Conservation (phyloP, 2,797 vertebrate species). For the Cossypha heuglini region DNA sequence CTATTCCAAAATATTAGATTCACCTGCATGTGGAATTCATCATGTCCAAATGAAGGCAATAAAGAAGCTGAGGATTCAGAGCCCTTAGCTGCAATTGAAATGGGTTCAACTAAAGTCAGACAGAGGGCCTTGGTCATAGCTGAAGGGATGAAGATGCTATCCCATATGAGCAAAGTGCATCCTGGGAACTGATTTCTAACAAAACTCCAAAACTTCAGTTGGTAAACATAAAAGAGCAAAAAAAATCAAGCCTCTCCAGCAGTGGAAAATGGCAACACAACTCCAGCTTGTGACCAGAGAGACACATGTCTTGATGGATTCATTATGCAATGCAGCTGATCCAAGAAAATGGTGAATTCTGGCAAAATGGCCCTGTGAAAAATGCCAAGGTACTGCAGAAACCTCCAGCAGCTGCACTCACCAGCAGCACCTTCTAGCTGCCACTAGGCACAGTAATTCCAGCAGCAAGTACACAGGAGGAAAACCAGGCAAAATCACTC, state of each 20-base stretch:
- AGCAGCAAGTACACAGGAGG: background rate
- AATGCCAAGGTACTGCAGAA: background rate
- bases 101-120: background rate
- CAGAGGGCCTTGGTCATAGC: background rate
- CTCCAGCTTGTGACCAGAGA: background rate
- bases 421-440: background rate
- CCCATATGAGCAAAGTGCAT: background rate
- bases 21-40: background rate
- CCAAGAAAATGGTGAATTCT: background rate
- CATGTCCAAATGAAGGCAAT: background rate
- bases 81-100: background rate
- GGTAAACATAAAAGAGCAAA: background rate
- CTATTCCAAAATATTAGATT: background rate
- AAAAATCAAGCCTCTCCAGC: background rate
- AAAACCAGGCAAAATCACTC: background rate
- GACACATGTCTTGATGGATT: background rate
- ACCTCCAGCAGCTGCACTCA: background rate
- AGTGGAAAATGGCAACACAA: background rate
- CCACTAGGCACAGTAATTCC: background rate
- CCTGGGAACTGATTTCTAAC: background rate
- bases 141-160: background rate
- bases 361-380: background rate
- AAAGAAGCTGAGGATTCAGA: background rate
- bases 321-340: background rate
- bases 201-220: background rate